These are phyloP conservation scores for Albula glossodonta DNA, from an alignment of 2,113 vertebrate genomes.

Conservation along the genomic window DNA sequence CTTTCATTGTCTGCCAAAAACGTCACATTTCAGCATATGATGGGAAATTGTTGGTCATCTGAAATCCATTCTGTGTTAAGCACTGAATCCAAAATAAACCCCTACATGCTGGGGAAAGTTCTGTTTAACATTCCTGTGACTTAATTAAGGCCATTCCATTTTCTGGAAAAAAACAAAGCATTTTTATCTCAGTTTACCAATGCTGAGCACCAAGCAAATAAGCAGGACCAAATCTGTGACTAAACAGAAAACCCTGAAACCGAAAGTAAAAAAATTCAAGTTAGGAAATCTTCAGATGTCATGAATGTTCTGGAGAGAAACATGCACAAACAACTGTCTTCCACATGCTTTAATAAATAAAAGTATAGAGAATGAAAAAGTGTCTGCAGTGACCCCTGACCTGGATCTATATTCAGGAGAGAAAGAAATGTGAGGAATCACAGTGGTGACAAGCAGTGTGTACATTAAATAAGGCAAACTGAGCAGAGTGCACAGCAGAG, in stretches of 20 bases:
- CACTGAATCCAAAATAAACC: not conserved
- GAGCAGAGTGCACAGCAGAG: not conserved
- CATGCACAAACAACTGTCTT: not conserved
- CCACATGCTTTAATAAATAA: not conserved
- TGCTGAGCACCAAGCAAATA: not conserved
- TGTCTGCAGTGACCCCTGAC: constrained; percentile 32
- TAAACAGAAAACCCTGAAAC: not conserved
- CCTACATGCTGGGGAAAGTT: not conserved
- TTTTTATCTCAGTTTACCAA: not conserved
- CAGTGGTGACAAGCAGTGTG: constrained; percentile 2
- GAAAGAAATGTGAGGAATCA: constrained; percentile 13
- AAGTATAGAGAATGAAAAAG: not conserved
- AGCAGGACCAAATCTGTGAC: not conserved
- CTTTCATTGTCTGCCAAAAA: not conserved
- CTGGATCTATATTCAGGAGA: constrained; percentile 31
- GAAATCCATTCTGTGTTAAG: not conserved
- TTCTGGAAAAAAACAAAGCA: not conserved
- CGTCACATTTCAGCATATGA: not conserved
- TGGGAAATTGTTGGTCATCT: not conserved
- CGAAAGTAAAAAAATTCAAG: not conserved
- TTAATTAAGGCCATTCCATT: constrained; percentile 5
- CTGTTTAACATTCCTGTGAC: not conserved
- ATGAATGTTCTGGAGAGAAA: not conserved
- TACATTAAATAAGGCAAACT: not conserved
- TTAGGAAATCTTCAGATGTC: not conserved